Evolutionary conservation across 1,140 invertebrate species (phyloP).

Genomic region (Drosophila quadrilineata): DNA sequence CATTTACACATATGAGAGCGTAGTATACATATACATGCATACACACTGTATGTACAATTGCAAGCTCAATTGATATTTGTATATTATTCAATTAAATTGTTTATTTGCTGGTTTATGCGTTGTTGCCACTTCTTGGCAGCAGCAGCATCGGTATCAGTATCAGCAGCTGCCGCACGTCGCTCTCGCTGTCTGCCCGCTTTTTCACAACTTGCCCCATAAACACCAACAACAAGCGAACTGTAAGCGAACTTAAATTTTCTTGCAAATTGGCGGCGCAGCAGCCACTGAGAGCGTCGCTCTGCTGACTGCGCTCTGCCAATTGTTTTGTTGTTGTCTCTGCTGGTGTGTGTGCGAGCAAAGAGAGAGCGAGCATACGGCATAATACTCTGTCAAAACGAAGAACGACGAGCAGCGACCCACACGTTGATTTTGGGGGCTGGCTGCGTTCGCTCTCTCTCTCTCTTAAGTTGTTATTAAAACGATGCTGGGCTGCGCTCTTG

Average conservation of each 20-base stretch:
- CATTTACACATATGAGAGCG: neutral
- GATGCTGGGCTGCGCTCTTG: neutral
- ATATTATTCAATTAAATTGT: conserved; percentile 37
- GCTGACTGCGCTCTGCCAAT: conserved; percentile 29
- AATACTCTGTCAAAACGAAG: too few species aligned
- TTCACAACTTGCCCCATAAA: conserved; percentile 62
- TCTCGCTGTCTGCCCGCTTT: conserved; percentile 48
- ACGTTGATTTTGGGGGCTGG: conserved; percentile 34
- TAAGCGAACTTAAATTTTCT: conserved; percentile 73
- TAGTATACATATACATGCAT: too few species aligned
- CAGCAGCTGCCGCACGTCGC: conserved; percentile 17
- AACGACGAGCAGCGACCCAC: too few species aligned
- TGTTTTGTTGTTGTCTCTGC: too few species aligned
- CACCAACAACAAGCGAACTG: conserved; percentile 57
- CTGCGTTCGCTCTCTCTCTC: conserved; percentile 21
- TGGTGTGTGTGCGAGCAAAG: conserved; percentile 25
- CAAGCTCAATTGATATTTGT: conserved; percentile 47
- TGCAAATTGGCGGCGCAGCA: conserved; percentile 70
- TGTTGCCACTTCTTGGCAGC: conserved; percentile 65
- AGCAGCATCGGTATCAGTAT: conserved; percentile 11
- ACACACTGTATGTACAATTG: too few species aligned
- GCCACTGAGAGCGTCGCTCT: conserved; percentile 41
- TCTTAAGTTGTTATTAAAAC: conserved; percentile 19
- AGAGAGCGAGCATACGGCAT: neutral
- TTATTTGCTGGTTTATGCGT: conserved; percentile 14